Base-by-base conservation (phyloP, 2,113 vertebrate species). In the Vicugna pacos region DNA sequence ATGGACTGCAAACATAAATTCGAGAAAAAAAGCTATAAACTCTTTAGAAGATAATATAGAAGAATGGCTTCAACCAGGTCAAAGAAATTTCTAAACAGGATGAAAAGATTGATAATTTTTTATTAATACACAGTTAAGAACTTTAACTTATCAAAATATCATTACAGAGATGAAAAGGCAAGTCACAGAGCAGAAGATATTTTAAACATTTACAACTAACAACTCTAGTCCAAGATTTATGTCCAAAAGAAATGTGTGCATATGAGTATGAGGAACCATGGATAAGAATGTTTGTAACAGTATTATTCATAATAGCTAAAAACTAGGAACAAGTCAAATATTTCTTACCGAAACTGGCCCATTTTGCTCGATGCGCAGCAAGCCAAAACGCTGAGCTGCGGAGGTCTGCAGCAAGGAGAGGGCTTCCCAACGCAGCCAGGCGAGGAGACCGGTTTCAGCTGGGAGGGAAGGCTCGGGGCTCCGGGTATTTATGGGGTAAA, bases 61-160 rank as follows among this genome's bases (percentile, higher is more conserved):
- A 91, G 22, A 89, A 62, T 28, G 0, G 24, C 26, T 88, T 75
- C 30, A 58, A 48, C 9, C 19, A 84, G 38, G 13, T 54, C 52
- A 80, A 91, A 93, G 32, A 91, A 80, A 88, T 70, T 52, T 91
- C 19, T 94, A 70, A 90, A 93, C 5, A 32, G 22, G 11, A 77
- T 70, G 28, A 81, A 93, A 80, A 72, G 1, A 69, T 56, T 77
- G 58, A n/a, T 58, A 83, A 69, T 70, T 91, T 89, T 93, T 94
- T 69, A 56, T 75, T 67, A 86, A 85, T 67, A 89, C 91, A 94
- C 93, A 93, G 72, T 73, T 32, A 73, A 94, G 38, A 62, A 88
- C 2, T 28, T 72, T 32, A 60, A 3, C 26, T 93, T 91, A 67
- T 90, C 35, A 77, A 96, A 96, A 86, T 38, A 52, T 56, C 14